phyloP scores from a whole-genome alignment of 2,797 vertebrate species.

The Brachymystax lenok region DNA sequence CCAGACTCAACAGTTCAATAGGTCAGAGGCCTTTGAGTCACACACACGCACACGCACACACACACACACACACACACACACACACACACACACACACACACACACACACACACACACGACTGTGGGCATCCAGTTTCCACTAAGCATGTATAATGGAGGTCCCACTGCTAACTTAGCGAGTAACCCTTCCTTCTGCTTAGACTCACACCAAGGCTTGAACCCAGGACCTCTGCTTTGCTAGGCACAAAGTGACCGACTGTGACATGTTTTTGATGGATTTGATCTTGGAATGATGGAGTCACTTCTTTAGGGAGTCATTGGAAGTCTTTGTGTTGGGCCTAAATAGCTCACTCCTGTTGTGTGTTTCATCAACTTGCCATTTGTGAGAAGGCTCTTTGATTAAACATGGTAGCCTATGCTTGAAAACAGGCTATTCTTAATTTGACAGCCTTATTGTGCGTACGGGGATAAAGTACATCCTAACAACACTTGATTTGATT shows the following conservation, averaged over 20 bases:
- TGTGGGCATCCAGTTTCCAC: neutral
- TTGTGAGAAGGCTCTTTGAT: no score
- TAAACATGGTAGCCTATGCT: no score
- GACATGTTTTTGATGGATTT: neutral
- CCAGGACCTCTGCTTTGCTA: no score
- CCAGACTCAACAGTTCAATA: constrained; percentile 20
- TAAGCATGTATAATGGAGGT: neutral
- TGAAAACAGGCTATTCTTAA: neutral
- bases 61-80: no score
- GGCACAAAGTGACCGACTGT: neutral
- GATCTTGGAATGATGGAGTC: no score
- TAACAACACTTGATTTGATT: neutral
- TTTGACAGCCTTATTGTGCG: neutral
- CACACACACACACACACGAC: neutral
- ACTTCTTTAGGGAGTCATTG: neutral
- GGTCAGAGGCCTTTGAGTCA: neutral
- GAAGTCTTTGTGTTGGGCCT: neutral
- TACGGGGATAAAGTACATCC: neutral
- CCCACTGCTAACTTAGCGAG: no score
- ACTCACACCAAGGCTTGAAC: no score
- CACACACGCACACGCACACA: no score
- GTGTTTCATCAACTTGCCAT: neutral
- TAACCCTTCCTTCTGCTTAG: no score
- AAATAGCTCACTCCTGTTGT: neutral
- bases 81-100: no score